Evolutionary conservation across 1,140 invertebrate species (phyloP).

Genomic region (Brachionus rotundiformis): DNA sequence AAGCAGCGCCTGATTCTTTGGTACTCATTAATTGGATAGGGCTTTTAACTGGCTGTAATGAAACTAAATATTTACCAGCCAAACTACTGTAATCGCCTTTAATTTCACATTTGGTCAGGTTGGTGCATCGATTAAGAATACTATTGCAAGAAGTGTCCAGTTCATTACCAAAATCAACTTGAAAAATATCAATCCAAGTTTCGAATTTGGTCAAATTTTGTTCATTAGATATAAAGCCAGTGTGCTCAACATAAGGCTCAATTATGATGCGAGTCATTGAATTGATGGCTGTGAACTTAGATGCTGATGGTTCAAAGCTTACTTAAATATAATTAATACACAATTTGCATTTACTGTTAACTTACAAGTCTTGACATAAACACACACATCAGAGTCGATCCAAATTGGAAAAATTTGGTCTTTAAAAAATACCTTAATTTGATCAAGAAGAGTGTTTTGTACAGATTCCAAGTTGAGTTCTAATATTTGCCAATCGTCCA

Average conservation of each 20-base stretch:
- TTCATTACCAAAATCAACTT: background rate
- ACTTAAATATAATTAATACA: background rate
- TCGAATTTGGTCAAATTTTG: background rate
- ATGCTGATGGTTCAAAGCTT: background rate
- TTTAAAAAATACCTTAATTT: slow-evolving; percentile 32
- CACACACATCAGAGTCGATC: background rate
- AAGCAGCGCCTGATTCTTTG: background rate
- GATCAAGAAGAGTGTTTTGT: slow-evolving; percentile 15
- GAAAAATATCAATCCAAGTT: background rate
- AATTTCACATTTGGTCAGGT: slow-evolving; percentile 23
- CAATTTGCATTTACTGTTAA: background rate
- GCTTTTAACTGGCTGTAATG: background rate
- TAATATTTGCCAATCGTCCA: slow-evolving; percentile 34
- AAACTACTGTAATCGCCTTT: background rate
- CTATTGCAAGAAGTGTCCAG: background rate
- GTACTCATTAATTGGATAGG: background rate
- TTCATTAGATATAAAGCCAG: background rate
- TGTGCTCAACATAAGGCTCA: background rate
- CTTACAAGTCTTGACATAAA: slow-evolving; percentile 38
- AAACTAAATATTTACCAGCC: background rate
- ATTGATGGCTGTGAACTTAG: background rate
- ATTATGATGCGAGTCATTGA: slow-evolving; percentile 17
- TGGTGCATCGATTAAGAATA: background rate
- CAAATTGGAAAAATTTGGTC: slow-evolving; percentile 38
- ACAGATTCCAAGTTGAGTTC: slow-evolving; percentile 37